Evolutionary conservation across 2,113 vertebrate genomes (phyloP).

Genomic region (Turnix velox): DNA sequence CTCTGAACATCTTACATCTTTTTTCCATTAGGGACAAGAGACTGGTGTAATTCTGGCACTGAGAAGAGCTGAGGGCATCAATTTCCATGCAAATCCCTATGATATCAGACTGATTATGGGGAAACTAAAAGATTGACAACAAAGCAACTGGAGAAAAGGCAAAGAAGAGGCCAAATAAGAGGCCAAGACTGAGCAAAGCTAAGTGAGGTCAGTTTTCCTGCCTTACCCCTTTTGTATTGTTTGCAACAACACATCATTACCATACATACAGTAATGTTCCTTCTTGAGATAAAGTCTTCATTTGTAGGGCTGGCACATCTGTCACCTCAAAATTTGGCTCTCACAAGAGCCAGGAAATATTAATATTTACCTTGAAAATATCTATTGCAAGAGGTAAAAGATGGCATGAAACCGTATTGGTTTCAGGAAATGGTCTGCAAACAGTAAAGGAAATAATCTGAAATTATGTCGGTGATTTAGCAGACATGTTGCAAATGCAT

Average conservation of each 20-base stretch:
- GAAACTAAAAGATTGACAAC: background rate
- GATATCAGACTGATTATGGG: slow-evolving; percentile 15
- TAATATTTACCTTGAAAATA: background rate
- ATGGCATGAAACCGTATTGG: background rate
- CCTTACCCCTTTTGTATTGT: background rate
- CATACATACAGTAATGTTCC: background rate
- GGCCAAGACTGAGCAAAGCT: background rate
- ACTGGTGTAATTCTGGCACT: slow-evolving; percentile 4
- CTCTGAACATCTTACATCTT: background rate
- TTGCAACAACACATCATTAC: background rate
- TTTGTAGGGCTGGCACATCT: background rate
- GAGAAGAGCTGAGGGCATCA: slow-evolving; percentile 8
- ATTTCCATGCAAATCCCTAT: background rate
- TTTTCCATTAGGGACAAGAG: slow-evolving; percentile 38
- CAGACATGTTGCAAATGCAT: background rate
- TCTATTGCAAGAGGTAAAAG: background rate
- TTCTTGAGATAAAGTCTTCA: background rate
- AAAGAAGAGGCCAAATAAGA: background rate
- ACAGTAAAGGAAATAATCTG: background rate
- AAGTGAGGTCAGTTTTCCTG: background rate
- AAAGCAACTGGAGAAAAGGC: background rate
- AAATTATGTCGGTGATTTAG: background rate
- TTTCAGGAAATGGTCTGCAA: background rate
- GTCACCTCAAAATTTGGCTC: background rate
- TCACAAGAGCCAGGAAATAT: background rate